phyloP scores from a whole-genome alignment of 1,140 invertebrate genomes.

The Drosophila grimshawi region DNA sequence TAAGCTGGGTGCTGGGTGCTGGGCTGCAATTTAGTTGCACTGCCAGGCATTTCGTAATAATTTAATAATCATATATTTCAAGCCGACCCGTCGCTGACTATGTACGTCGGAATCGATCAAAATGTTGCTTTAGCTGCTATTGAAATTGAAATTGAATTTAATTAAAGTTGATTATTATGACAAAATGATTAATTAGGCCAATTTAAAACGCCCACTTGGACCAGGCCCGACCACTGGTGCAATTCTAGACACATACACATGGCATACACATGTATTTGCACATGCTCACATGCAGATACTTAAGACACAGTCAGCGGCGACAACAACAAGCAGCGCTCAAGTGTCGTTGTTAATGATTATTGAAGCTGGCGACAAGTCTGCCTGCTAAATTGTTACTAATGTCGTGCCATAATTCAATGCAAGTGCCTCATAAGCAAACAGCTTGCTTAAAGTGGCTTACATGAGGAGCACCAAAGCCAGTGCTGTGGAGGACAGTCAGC shows the following conservation, averaged over 20 bases:
- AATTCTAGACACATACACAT: conserved; percentile 26
- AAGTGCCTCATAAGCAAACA: conserved; percentile 80
- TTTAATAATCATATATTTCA: conserved; percentile 58
- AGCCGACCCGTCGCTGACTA: neutral
- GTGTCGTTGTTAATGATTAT: conserved; percentile 73
- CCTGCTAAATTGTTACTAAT: conserved; percentile 73
- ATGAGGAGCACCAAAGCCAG: too few species aligned
- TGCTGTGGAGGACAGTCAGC: too few species aligned
- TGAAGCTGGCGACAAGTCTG: conserved; percentile 64
- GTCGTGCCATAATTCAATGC: conserved; percentile 64
- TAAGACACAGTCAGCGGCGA: conserved; percentile 28
- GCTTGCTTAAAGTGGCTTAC: conserved; percentile 60
- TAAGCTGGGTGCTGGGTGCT: too few species aligned
- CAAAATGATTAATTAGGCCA: conserved; percentile 77
- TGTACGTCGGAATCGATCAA: conserved; percentile 21
- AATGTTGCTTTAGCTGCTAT: conserved; percentile 19
- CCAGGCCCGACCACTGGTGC: conserved; percentile 8
- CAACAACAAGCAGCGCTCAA: conserved; percentile 38
- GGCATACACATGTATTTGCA: conserved; percentile 9
- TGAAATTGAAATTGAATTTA: conserved; percentile 70
- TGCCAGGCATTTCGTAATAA: conserved; percentile 59
- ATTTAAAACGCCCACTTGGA: conserved; percentile 70
- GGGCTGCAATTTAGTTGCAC: conserved; percentile 2
- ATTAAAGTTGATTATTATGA: conserved; percentile 73
- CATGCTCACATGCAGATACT: conserved; percentile 3